These are phyloP conservation scores for Propsilocerus akamusi DNA, from an alignment of 1,140 invertebrate genomes.

Conservation along the genomic window DNA sequence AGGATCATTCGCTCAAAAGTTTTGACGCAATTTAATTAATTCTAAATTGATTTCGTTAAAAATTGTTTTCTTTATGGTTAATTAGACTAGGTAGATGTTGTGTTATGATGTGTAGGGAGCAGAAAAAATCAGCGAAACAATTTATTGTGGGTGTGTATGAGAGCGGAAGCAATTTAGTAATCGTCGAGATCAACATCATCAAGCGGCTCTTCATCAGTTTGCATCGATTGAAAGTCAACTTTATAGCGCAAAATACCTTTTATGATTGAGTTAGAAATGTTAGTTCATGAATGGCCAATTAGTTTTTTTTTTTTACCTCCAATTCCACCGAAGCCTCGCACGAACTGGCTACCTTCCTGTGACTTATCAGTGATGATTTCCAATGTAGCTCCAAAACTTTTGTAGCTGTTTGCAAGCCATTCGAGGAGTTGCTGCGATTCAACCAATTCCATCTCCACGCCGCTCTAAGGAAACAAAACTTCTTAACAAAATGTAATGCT, in stretches of 20 bases:
- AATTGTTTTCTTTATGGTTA: background rate
- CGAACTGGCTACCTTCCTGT: conserved; percentile 77
- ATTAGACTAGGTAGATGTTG: background rate
- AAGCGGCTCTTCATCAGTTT: conserved; percentile 42
- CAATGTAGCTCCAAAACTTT: conserved; percentile 66
- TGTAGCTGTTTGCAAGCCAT: conserved; percentile 82
- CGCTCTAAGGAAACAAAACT: conserved; percentile 29
- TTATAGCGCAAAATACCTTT: conserved; percentile 53
- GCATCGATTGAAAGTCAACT: conserved; percentile 65
- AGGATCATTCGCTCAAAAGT: background rate
- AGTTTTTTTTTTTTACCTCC: conserved; percentile 33
- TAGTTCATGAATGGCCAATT: conserved; percentile 24
- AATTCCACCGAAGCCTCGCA: conserved; percentile 74
- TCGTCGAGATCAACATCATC: conserved; percentile 59
- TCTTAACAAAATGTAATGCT: conserved; percentile 7
- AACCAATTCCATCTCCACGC: conserved; percentile 63
- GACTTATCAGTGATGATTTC: conserved; percentile 80
- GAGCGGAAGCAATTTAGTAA: conserved; percentile 40
- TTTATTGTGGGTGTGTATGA: background rate
- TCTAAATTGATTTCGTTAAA: background rate
- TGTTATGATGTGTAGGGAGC: background rate
- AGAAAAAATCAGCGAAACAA: background rate
- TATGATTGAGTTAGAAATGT: conserved; percentile 23
- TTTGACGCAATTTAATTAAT: background rate
- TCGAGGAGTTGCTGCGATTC: conserved; percentile 66